These are phyloP conservation scores for Neodiprion pinetum DNA, from an alignment of 1,140 invertebrate genomes.

Conservation along the genomic window DNA sequence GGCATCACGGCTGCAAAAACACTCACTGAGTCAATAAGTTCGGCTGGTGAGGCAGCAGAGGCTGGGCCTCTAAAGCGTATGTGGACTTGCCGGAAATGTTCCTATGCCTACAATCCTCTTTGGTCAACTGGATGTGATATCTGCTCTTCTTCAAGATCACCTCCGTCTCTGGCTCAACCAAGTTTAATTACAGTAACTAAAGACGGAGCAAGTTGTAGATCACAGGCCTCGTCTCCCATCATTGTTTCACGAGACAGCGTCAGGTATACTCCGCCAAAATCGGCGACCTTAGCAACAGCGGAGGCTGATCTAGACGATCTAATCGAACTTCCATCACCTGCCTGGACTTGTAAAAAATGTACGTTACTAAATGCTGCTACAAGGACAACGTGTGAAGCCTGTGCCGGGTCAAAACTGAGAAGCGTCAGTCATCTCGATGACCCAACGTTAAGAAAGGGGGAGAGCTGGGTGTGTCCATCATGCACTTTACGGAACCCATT, in stretches of 20 bases:
- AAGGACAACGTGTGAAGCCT: slow-evolving; percentile 78
- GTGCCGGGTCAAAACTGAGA: slow-evolving; percentile 80
- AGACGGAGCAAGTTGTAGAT: slow-evolving; percentile 53
- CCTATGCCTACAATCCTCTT: slow-evolving; percentile 85
- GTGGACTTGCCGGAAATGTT: slow-evolving; percentile 88
- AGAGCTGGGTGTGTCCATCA: slow-evolving; percentile 80
- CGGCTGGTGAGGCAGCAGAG: slow-evolving; percentile 40
- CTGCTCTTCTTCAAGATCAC: slow-evolving; percentile 71
- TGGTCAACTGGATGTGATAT: slow-evolving; percentile 81
- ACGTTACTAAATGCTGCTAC: slow-evolving; percentile 79
- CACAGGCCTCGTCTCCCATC: slow-evolving; percentile 49
- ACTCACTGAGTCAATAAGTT: slow-evolving; percentile 57
- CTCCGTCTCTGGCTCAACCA: slow-evolving; percentile 70
- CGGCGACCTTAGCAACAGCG: slow-evolving; percentile 55
- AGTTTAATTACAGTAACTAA: slow-evolving; percentile 75
- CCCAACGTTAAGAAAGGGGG: slow-evolving; percentile 74
- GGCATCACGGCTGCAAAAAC: slow-evolving; percentile 46
- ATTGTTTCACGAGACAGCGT: slow-evolving; percentile 59
- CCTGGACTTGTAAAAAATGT: slow-evolving; percentile 89
- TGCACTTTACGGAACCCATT: slow-evolving; percentile 88
- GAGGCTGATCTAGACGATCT: slow-evolving; percentile 55
- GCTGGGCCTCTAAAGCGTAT: slow-evolving; percentile 68
- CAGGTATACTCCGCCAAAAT: slow-evolving; percentile 60
- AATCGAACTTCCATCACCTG: slow-evolving; percentile 51
- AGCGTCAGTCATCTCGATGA: slow-evolving; percentile 71